These are phyloP conservation scores for Periphyllus acericola DNA, from an alignment of 2,888 invertebrate genomes.

Conservation along the genomic window DNA sequence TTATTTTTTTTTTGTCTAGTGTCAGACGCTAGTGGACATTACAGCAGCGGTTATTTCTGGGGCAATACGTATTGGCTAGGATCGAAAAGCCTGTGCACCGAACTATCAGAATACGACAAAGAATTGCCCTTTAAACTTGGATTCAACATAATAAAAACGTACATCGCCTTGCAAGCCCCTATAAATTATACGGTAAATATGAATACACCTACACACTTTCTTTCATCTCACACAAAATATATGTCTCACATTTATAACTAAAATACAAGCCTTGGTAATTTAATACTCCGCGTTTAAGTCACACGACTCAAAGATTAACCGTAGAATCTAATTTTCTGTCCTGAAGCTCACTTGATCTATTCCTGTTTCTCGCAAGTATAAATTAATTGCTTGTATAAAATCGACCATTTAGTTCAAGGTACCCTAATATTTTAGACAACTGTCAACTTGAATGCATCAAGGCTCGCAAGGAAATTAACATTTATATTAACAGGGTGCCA, in stretches of 20 bases:
- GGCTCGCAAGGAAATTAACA: too few relatives aligned
- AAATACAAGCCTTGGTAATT: not conserved
- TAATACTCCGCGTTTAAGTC: not conserved
- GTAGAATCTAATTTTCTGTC: not conserved
- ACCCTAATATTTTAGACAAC: too few relatives aligned
- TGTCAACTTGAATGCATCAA: too few relatives aligned
- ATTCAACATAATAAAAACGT: constrained; percentile 75
- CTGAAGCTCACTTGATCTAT: not conserved
- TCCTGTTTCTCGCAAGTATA: not conserved
- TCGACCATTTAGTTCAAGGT: too few relatives aligned
- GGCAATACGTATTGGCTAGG: constrained; percentile 84
- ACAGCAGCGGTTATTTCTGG: constrained; percentile 83
- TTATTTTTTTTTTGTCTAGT: constrained; percentile 68
- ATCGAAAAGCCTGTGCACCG: constrained; percentile 75
- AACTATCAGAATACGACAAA: constrained; percentile 66
- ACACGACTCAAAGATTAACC: not conserved
- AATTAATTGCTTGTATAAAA: not conserved
- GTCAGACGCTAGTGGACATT: constrained; percentile 80
- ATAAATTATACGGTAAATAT: constrained; percentile 60
- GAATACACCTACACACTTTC: not conserved
- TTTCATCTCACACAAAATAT: not conserved
- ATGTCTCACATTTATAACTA: not conserved
- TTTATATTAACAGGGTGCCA: too few relatives aligned
- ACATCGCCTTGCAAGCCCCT: constrained; percentile 65
- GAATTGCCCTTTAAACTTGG: constrained; percentile 76